Base-by-base conservation (phyloP, 2,113 vertebrate genomes). In the Melozone crissalis region DNA sequence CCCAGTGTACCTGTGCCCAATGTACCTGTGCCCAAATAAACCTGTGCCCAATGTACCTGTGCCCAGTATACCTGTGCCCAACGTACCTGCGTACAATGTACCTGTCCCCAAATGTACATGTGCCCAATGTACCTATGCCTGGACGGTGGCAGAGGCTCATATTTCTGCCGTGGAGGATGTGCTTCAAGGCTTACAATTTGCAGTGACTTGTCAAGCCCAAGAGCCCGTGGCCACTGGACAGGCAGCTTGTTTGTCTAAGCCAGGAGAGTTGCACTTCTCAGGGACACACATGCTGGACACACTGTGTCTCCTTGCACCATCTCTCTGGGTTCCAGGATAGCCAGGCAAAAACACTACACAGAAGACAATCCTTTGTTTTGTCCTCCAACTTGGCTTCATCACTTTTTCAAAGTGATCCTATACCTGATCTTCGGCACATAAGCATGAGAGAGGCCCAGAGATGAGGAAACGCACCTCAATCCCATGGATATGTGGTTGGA, bases 401-500 rank as follows among this genome's bases (percentile, higher is more conserved):
- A 21, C 18, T 51, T 10, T 7, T 77, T 31, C 2, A 1, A 66
- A 84, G 9, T 16, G 44, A 44, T 19, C 44, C 44, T 44, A 44
- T 44, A 44, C 18, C 44, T 44, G 19, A 44, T 44, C 18, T 44
- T 44, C 3, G 4, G 44, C 9, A 19, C 19, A 44, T 44, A 19
- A 44, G 44, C 44, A 44, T 5, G 44, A 44, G 57, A 61, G 37
- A 67, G 11, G 54, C 72, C 49, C 17, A 15, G 47, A 13, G 16
- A 43, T 7, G 35, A 69, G 30, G 37, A 35, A 39, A 37, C 1
- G 2, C 21, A 37, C 3, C 28, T 30, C 5, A 1, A 33, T 67
- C 52, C 44, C 26, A 6, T 5, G 28, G 26, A 30, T 0, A 0
- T 26, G 15, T 30, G 15, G 15, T 1, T 31, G 49, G 17, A 19